Base-by-base conservation (phyloP, 37 sponge, comb jelly and placozoan genomes). In the Eunapius fragilis region DNA sequence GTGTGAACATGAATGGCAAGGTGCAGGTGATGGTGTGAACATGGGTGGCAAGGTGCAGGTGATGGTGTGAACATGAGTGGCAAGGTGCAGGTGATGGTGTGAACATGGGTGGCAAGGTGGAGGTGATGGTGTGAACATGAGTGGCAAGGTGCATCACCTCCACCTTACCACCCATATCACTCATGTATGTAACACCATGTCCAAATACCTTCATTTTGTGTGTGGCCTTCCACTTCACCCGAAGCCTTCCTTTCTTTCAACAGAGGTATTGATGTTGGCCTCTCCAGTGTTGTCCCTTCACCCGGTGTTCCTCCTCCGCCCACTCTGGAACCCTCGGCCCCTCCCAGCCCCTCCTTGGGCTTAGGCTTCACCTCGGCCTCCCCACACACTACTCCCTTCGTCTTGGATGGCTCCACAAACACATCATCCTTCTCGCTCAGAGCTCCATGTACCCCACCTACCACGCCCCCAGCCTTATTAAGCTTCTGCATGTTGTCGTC, bases 401-500 rank as follows among this genome's bases (percentile, higher is more conserved):
- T 33, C 26, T 70, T 70, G 28, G 84, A 45, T 23, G 74, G 26
- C 25, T 82, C 38, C 14, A 78, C 68, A 50, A 91, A 91, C 22
- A 91, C 91, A 71, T 83, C 83, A 72, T 83, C 86, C 14, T 91
- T 87, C 37, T 91, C 87, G n/a, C 75, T 81, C 4, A 72, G 76
- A 0, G 76, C 83, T 67, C 41, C 41, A 9, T 3, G 41, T 41
- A 77, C 78, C 2, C 37, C n/a, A 0, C 68, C 81, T n/a, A 13
- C 48, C 58, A 58, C 58, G 22, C 58, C 58, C 58, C 58, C 58
- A 19, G 58, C 58, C 58, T 58, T 58, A 23, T 82, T 77, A 67
- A 69, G n/a, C 24, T 88, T 88, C 31, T 74, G 67, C 26, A 87
- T 78, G 37, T 80, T 87, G 58, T 95, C 89, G 0, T 88, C 75